phyloP scores from a whole-genome alignment of 2,888 invertebrate species.

The Caenorhabditis sp. region DNA sequence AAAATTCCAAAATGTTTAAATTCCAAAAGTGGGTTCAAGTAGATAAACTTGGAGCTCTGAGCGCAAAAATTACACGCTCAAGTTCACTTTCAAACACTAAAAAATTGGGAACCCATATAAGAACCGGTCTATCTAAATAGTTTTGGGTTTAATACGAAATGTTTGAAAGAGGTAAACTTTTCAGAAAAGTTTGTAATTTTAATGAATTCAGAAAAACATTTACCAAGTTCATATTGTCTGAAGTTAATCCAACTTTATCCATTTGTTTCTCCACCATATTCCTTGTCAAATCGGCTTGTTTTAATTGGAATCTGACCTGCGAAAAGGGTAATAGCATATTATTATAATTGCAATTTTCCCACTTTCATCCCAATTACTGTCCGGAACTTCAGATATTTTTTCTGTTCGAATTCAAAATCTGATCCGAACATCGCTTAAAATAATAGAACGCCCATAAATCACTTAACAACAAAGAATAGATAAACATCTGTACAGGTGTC shows the following conservation, averaged over 20 bases:
- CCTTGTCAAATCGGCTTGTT: constrained; percentile 14
- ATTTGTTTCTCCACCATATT: constrained; percentile 39
- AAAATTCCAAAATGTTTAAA: background rate
- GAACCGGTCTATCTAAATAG: no score
- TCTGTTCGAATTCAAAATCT: background rate
- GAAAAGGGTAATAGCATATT: background rate
- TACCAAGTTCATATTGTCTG: constrained; percentile 22
- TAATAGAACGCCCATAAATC: background rate
- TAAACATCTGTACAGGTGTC: background rate
- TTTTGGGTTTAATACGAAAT: no score
- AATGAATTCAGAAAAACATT: no score
- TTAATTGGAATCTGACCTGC: constrained; percentile 20
- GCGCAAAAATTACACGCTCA: no score
- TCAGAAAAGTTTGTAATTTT: no score
- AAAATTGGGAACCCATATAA: no score
- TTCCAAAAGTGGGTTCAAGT: no score
- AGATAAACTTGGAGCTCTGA: no score
- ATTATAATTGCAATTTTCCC: constrained; percentile 14
- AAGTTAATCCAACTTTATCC: constrained; percentile 27
- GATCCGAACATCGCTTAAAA: background rate
- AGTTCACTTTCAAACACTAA: no score
- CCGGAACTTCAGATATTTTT: background rate
- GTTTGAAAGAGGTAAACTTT: no score
- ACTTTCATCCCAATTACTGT: background rate
- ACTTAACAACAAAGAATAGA: background rate